Conservation (phyloP, 2,113 vertebrate genomes). For the Anhinga anhinga region DNA sequence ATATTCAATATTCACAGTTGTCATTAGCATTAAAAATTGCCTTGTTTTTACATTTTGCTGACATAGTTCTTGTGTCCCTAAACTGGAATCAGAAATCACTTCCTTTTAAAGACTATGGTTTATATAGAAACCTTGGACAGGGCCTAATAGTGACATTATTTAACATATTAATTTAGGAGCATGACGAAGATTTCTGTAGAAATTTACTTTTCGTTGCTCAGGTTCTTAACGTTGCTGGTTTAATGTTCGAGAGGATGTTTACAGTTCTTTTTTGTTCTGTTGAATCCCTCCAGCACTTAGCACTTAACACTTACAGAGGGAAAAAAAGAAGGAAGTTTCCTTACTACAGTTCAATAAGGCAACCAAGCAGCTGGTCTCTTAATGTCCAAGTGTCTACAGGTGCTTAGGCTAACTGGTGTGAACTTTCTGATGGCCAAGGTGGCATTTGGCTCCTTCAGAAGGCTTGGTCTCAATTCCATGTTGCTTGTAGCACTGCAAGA, state of each 20-base stretch:
- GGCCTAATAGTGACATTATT: neutral
- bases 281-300: neutral
- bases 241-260: neutral
- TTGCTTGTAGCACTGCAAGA: neutral
- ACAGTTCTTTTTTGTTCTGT: neutral
- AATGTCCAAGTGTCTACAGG: neutral
- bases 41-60: conserved; percentile 32
- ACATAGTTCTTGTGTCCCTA: conserved; percentile 10
- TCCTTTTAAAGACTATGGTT: neutral
- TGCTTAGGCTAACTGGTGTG: neutral
- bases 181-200: neutral
- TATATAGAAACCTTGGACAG: neutral
- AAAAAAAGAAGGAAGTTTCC: neutral
- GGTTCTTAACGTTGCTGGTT: neutral
- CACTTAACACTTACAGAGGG: neutral
- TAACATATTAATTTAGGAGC: neutral
- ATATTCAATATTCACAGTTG: neutral
- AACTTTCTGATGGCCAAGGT: neutral
- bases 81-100: conserved; percentile 17
- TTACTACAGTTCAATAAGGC: neutral
- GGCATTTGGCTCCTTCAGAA: neutral
- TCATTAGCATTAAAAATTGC: conserved; percentile 42
- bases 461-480: neutral
- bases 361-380: neutral
- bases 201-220: conserved; percentile 16